Conservation (phyloP, 2,888 invertebrate species). For the Hanleya hanleyi region DNA sequence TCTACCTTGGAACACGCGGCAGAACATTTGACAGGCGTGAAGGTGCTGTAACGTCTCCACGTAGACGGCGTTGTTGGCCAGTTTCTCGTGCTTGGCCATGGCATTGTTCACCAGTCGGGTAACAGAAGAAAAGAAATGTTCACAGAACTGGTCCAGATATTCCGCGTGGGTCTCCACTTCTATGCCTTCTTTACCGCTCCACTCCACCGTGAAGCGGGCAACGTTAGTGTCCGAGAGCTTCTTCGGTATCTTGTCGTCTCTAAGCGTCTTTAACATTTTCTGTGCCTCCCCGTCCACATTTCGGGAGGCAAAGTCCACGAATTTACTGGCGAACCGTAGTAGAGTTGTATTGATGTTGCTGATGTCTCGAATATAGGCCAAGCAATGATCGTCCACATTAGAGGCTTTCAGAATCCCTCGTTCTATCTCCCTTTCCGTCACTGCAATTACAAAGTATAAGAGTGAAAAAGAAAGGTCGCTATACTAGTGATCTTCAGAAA, state of each 20-base stretch:
- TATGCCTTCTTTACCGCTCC: slow-evolving; percentile 92
- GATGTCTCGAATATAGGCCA: slow-evolving; percentile 94
- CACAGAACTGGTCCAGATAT: slow-evolving; percentile 93
- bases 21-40: slow-evolving; percentile 94
- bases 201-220: slow-evolving; percentile 84
- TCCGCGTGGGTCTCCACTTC: slow-evolving; percentile 92
- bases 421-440: slow-evolving; percentile 98
- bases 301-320: slow-evolving; percentile 87
- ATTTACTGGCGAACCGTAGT: slow-evolving; percentile 85
- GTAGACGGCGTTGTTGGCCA: slow-evolving; percentile 77
- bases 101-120: slow-evolving; percentile 93
- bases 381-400: slow-evolving; percentile 95
- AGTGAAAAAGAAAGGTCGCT: too few species aligned
- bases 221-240: slow-evolving; percentile 56
- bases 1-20: slow-evolving; percentile 91
- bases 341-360: slow-evolving; percentile 98
- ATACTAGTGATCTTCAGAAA: too few species aligned
- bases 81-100: slow-evolving; percentile 96
- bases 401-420: slow-evolving; percentile 94
- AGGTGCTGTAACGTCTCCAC: slow-evolving; percentile 81
- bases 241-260: slow-evolving; percentile 90
- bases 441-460: slow-evolving; percentile 79
- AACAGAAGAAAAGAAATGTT: slow-evolving; percentile 83
- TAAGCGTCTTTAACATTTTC: slow-evolving; percentile 87
- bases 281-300: slow-evolving; percentile 94